A percentile compares a stretch with the other conserved stretches of the same genome.
These are phyloP conservation scores for Paradoxurus hermaphroditus DNA, from an alignment of 2,113 vertebrate genomes.

Conservation along the genomic window DNA sequence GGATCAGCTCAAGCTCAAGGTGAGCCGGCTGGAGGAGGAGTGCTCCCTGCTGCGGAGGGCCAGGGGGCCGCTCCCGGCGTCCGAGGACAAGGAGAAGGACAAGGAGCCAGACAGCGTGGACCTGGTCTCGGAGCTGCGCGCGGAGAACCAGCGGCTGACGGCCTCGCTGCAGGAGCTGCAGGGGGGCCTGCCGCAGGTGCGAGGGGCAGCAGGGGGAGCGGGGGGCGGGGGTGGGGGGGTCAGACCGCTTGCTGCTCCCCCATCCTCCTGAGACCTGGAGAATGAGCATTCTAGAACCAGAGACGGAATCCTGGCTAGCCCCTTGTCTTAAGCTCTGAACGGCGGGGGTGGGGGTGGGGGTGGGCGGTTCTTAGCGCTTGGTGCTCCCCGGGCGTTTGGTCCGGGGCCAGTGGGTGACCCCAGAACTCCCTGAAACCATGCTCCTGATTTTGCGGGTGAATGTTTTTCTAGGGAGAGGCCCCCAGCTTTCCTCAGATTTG, in stretches of 20 bases:
- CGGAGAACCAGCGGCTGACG: constrained; percentile 83
- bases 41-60: constrained; percentile 68
- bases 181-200: constrained; percentile 83
- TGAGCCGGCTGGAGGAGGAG: constrained; percentile 82
- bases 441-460: background rate
- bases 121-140: constrained; percentile 72
- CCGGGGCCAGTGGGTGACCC: background rate
- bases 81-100: constrained; percentile 54
- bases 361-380: fast-evolving
- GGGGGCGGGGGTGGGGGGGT: fast-evolving
- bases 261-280: background rate
- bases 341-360: background rate
- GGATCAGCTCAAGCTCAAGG: constrained; percentile 91
- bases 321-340: background rate
- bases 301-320: background rate
- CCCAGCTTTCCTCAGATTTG: background rate
- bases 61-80: fast-evolving
- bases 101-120: constrained; percentile 59
- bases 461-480: background rate
- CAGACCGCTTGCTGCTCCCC: background rate
- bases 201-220: fast-evolving
- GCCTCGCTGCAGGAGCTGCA: constrained; percentile 83
- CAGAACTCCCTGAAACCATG: background rate
- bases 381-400: background rate
- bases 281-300: background rate